Evolutionary conservation across 1,140 invertebrate species (phyloP).

Genomic region (Trichonephila clavata): DNA sequence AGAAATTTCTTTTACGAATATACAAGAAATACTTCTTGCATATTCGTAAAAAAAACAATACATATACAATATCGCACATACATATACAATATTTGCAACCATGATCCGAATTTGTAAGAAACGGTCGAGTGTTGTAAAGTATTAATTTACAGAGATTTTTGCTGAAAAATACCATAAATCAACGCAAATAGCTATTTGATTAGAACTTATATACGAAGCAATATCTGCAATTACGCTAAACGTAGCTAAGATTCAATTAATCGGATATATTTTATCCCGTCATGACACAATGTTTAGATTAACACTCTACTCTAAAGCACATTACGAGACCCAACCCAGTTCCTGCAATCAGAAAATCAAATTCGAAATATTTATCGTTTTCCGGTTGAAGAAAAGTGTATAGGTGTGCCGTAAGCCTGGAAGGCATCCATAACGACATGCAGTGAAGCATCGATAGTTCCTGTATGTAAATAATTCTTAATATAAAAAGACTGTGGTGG

Average conservation of each 20-base stretch:
- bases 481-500: too few relatives aligned
- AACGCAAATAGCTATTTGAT: not conserved
- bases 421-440: not conserved
- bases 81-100: too few relatives aligned
- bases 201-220: not conserved
- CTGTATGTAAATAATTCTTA: too few relatives aligned
- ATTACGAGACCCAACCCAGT: not conserved
- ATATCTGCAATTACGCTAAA: not conserved
- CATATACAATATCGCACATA: too few relatives aligned
- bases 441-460: too few relatives aligned
- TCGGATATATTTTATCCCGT: not conserved
- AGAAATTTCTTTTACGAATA: too few relatives aligned
- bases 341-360: not conserved
- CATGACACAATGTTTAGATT: not conserved
- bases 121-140: too few relatives aligned
- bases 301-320: not conserved
- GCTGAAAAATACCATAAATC: slow-evolving; percentile 23
- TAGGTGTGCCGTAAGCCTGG: not conserved
- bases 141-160: not conserved
- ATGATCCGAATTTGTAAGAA: too few relatives aligned
- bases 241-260: not conserved
- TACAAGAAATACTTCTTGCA: too few relatives aligned
- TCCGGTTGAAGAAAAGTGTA: not conserved
- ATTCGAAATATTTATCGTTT: not conserved
- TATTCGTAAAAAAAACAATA: too few relatives aligned